These are phyloP conservation scores for Eueremaeus valkanovi DNA, from an alignment of 2,888 invertebrate species.

Conservation along the genomic window DNA sequence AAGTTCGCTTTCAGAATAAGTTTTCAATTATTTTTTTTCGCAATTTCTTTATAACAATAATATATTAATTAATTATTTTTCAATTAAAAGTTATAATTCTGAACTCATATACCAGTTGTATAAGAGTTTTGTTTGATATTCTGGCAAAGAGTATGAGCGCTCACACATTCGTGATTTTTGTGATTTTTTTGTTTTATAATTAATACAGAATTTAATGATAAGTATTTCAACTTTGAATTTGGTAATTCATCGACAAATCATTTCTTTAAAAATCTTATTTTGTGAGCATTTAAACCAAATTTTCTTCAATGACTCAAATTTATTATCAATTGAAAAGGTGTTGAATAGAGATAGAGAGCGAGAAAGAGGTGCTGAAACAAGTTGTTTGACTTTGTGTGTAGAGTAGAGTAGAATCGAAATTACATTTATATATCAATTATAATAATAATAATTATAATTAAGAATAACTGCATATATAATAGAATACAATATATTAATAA, in stretches of 20 bases:
- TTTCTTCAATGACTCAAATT: neutral
- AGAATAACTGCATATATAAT: neutral
- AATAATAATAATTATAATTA: neutral
- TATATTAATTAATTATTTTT: neutral
- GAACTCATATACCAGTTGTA: neutral
- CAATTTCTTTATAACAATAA: neutral
- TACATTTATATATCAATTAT: neutral
- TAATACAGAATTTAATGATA: neutral
- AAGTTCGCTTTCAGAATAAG: neutral
- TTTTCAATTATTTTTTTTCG: neutral
- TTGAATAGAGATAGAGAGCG: neutral
- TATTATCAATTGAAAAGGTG: neutral
- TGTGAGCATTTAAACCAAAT: neutral
- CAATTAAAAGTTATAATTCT: neutral
- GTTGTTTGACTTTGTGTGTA: neutral
- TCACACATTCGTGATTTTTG: constrained; percentile 6
- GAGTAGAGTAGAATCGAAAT: neutral
- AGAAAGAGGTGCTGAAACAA: too few relatives aligned
- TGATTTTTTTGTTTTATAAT: neutral
- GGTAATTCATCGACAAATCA: constrained; percentile 9
- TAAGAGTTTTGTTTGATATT: too few relatives aligned
- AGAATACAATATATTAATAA: neutral
- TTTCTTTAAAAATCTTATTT: neutral
- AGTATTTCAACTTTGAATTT: constrained; percentile 12
- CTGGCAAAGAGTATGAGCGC: neutral